Conservation (phyloP, 2,113 vertebrate genomes). For the Passer montanus region DNA sequence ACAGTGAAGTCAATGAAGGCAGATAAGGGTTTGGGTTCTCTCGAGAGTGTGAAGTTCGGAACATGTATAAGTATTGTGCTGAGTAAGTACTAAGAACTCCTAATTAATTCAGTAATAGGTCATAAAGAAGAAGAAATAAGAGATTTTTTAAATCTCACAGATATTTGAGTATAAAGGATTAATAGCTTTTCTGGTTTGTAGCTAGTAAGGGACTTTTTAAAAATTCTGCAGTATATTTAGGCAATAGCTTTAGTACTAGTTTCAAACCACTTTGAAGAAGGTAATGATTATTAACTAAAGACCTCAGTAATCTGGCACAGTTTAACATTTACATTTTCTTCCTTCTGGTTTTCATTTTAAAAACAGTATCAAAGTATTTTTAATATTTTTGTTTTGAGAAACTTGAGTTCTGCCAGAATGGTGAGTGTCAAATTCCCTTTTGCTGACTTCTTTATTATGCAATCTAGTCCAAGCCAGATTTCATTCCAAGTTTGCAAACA, state of each 20-base stretch:
- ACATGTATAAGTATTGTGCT: not conserved
- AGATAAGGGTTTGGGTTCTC: not conserved
- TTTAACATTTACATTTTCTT: not conserved
- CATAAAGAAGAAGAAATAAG: not conserved
- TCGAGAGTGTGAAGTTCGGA: not conserved
- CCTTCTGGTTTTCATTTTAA: not conserved
- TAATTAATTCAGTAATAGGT: not conserved
- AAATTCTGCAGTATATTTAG: not conserved
- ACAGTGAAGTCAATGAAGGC: not conserved
- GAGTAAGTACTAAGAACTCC: not conserved
- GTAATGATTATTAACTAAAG: not conserved
- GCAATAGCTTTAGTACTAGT: not conserved
- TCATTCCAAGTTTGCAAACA: slow-evolving; percentile 38
- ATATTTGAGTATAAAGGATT: not conserved
- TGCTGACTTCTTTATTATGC: slow-evolving; percentile 26
- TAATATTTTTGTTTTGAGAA: not conserved
- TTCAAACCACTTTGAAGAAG: not conserved
- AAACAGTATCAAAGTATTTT: not conserved
- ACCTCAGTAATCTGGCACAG: not conserved
- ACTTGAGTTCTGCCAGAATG: slow-evolving; percentile 3
- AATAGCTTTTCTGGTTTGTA: not conserved
- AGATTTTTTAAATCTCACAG: not conserved
- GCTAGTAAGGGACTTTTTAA: not conserved
- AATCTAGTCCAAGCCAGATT: slow-evolving; percentile 11
- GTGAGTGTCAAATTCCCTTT: slow-evolving; percentile 32